A percentile compares a stretch with the other conserved stretches of the same genome.
Evolutionary conservation across 2,113 vertebrate genomes (phyloP).

Genomic region (Galeopterus variegatus): DNA sequence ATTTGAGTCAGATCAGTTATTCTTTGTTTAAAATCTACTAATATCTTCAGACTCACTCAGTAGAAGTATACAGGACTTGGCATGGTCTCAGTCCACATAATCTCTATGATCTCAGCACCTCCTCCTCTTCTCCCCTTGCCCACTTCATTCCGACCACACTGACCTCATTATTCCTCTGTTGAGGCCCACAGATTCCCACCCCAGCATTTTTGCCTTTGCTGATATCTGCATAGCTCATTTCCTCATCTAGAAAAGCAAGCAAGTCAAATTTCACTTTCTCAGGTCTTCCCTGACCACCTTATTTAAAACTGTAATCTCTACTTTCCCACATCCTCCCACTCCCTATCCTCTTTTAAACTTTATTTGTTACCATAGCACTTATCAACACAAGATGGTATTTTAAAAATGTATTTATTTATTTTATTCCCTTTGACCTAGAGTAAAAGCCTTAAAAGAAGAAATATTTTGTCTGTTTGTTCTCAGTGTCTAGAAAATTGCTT

Average conservation of each 20-base stretch:
- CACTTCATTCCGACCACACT: neutral
- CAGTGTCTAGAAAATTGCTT: neutral
- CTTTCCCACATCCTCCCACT: rapidly evolving
- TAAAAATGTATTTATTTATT: neutral
- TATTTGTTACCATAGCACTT: neutral
- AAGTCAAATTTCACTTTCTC: neutral
- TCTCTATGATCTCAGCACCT: neutral
- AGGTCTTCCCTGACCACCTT: neutral
- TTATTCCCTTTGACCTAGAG: neutral
- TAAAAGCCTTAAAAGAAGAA: neutral
- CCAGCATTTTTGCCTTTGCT: neutral
- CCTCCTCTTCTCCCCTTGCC: neutral
- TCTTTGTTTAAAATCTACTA: neutral
- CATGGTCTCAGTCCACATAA: neutral
- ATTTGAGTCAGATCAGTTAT: neutral
- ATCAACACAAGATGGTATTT: neutral
- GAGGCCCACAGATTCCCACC: neutral
- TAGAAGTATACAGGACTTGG: neutral
- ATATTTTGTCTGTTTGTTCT: neutral
- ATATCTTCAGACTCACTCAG: neutral
- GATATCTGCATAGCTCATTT: neutral
- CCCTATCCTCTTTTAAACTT: neutral
- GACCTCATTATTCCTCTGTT: neutral
- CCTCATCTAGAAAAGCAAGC: neutral
- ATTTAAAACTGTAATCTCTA: neutral